Evolutionary conservation across 2,888 invertebrate genomes (phyloP).

Genomic region (Zygothrica quintamaculata): DNA sequence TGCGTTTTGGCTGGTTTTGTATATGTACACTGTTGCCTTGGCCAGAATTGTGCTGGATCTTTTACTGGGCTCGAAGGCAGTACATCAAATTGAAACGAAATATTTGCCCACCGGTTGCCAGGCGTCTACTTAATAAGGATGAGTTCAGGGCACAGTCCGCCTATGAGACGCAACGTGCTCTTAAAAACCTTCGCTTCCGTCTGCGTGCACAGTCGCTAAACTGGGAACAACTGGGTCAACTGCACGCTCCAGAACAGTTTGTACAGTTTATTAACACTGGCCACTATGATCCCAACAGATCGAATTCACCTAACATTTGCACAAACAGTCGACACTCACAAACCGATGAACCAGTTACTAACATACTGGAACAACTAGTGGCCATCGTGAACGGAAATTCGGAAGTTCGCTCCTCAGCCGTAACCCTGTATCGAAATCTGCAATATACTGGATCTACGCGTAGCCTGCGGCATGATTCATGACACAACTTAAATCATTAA

Average conservation of each 20-base stretch:
- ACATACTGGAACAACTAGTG: constrained; percentile 10
- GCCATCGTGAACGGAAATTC: not conserved
- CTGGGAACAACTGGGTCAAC: constrained; percentile 19
- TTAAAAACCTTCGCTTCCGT: constrained; percentile 9
- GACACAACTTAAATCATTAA: constrained; percentile 38
- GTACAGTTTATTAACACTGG: constrained; percentile 15
- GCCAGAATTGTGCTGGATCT: constrained; percentile 23
- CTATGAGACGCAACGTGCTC: constrained; percentile 19
- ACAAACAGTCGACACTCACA: not conserved
- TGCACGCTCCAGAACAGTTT: constrained; percentile 7
- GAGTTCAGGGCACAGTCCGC: constrained; percentile 5
- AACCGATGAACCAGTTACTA: not conserved
- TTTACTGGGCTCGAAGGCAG: not conserved
- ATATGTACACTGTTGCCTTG: constrained; percentile 23
- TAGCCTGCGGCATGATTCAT: constrained; percentile 15
- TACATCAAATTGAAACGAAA: not conserved
- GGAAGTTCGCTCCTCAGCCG: not conserved
- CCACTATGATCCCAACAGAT: not conserved
- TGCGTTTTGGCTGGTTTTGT: constrained; percentile 12
- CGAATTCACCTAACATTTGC: not conserved
- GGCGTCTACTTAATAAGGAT: constrained; percentile 2
- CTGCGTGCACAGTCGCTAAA: not conserved
- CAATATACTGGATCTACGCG: constrained; percentile 11
- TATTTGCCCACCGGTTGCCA: accelerated
- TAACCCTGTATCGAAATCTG: not conserved